Evolutionary conservation across 2,888 invertebrate species (phyloP), one percentile per base, ranked within the genome.

Genomic region (Sarcophaga carnaria): DNA sequence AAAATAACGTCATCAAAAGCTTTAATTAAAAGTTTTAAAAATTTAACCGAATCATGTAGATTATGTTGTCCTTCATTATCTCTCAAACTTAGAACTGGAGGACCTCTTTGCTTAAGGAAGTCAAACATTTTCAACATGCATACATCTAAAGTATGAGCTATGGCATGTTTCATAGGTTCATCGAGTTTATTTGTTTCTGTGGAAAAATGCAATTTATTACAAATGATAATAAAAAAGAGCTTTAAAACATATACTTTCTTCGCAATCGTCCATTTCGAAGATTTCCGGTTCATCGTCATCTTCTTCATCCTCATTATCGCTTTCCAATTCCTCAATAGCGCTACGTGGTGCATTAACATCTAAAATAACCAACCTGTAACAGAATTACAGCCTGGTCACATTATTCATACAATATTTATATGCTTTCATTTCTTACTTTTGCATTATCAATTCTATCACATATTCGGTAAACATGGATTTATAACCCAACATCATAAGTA

Each of bases 1-100:
- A 99, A 93, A 88, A 99, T 95, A 60, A 97, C 94, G 90, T 95
- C 95, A 90, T 98, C 97, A 93, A 98, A 99, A 3, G 96, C 95
- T 86, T 94, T 94, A 85, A 97, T 94, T 75, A 95, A 90, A 14
- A 94, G 93, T 91, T 96, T 95, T 12, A 96, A 94, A 66, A 92
- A 91, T 27, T 91, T 89, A 49, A 88, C 76, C 0, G 88, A 87
- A 37, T 89, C 92, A 12, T 91, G 78, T 72, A 93, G 91, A 79
- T 95, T 94, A 88, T 96, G 94, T 89, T 95, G 95, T 14, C 94
- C 93, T 79, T 96, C 88, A 3, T 87, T 89, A 6, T 89, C 90
- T 14, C 22, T 88, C 4, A 76, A 25, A 64, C 85, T 85, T 4
- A 83, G 45, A 6, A 17, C 11, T 64, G 84, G 89, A 5, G 90